A percentile compares a stretch with the other conserved stretches of the same genome.
Evolutionary conservation across 2,888 invertebrate genomes (phyloP).

Genomic region (Koerneria pararmatus): DNA sequence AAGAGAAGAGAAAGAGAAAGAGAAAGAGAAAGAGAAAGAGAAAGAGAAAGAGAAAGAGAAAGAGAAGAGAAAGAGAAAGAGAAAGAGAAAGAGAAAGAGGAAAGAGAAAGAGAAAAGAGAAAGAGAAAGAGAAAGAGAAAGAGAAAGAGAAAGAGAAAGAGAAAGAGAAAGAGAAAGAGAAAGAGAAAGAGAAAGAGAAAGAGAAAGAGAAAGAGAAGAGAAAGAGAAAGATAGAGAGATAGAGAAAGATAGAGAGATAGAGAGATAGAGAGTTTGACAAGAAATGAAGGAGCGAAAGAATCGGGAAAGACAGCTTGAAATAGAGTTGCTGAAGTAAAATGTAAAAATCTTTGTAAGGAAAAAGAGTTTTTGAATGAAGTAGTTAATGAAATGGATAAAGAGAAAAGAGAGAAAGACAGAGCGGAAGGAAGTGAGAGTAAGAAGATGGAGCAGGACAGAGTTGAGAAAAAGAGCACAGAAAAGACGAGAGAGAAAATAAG

Average conservation of each 20-base stretch:
- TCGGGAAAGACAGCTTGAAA: background rate
- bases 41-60: background rate
- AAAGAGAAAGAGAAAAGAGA: background rate
- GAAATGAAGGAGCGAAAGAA: background rate
- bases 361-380: too few relatives aligned
- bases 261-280: background rate
- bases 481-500: too few relatives aligned
- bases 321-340: background rate
- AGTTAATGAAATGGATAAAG: background rate
- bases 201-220: background rate
- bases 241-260: background rate
- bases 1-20: background rate
- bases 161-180: background rate
- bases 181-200: background rate
- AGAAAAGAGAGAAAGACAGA: background rate
- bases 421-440: background rate
- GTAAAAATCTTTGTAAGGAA: too few relatives aligned
- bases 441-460: too few relatives aligned
- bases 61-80: constrained; percentile 12
- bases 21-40: background rate
- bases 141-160: background rate
- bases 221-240: too few relatives aligned
- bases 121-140: too few relatives aligned
- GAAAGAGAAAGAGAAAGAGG: constrained; percentile 5
- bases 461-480: too few relatives aligned